Base-by-base conservation (phyloP, 2,888 invertebrate genomes). In the Tetheella fluctuosa region DNA sequence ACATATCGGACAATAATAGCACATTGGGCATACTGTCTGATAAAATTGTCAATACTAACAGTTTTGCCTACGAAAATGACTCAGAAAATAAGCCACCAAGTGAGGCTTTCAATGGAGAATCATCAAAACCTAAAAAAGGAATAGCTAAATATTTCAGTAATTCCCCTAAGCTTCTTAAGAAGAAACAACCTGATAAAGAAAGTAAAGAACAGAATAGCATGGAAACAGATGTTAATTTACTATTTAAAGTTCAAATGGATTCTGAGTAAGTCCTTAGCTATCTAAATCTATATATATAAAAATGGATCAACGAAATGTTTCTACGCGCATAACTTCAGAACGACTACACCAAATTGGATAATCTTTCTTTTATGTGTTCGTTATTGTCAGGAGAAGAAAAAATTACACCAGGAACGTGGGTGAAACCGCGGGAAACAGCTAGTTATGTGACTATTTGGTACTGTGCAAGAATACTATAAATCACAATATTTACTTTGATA, bases 231-330 rank as follows among this genome's bases (percentile, higher is more conserved):
- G 77, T 79, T 1, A 80, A 89, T 56, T 71, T 94, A 59, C 73
- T 94, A 54, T 95, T 90, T 76, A 85, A 89, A 81, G 85, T 94
- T 52, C 77, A 84, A 68, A 70, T 88, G 52, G 86, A 89, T 61
- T 71, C 76, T 63, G 86, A 85, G 90, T 91, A 76, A 84, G 90
- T 88, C 60, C 17, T 42, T 25, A 25, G n/a, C n/a, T n/a, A n/a
- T n/a, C n/a, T n/a, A n/a, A n/a, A n/a, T n/a, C n/a, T n/a, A n/a
- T n/a, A n/a, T n/a, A n/a, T n/a, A n/a, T n/a, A n/a, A n/a, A n/a
- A n/a, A n/a, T n/a, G n/a, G n/a, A n/a, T n/a, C n/a, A n/a, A n/a
- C n/a, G n/a, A n/a, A n/a, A n/a, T n/a, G n/a, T n/a, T n/a, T n/a
- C n/a, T n/a, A n/a, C n/a, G n/a, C n/a, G n/a, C n/a, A n/a, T n/a